phyloP scores from a whole-genome alignment of 2,797 vertebrate species.

The Sebastes cheni region DNA sequence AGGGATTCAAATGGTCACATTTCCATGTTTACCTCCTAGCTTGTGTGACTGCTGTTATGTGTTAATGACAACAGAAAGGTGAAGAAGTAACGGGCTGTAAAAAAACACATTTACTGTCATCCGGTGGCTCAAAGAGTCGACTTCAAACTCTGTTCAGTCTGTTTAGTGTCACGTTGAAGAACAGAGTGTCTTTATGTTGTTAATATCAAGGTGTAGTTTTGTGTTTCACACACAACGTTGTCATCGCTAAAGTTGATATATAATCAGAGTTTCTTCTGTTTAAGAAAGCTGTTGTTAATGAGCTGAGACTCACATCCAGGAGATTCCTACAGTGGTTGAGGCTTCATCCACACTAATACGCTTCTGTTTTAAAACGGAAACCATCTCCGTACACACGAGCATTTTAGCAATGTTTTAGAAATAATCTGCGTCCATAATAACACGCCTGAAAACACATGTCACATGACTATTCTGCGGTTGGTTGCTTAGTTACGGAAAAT shows the following conservation, averaged over 20 bases:
- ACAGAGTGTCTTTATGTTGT: neutral
- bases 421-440: too few relatives aligned
- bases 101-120: too few relatives aligned
- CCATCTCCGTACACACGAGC: too few relatives aligned
- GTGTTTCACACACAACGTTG: neutral
- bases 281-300: neutral
- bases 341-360: neutral
- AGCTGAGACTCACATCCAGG: neutral
- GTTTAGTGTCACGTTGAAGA: neutral
- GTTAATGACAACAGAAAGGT: neutral
- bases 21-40: neutral
- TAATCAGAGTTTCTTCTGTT: neutral
- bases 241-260: neutral
- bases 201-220: neutral
- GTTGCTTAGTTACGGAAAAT: too few relatives aligned
- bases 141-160: neutral
- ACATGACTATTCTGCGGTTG: too few relatives aligned
- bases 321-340: neutral
- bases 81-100: neutral
- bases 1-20: neutral
- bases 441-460: too few relatives aligned
- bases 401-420: too few relatives aligned
- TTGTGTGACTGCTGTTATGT: neutral
- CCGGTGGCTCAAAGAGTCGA: too few relatives aligned
- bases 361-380: too few relatives aligned